Evolutionary conservation across 2,888 invertebrate genomes (phyloP), one percentile per base, ranked within the genome.

Genomic region (Pachliopta kotzebuea): DNA sequence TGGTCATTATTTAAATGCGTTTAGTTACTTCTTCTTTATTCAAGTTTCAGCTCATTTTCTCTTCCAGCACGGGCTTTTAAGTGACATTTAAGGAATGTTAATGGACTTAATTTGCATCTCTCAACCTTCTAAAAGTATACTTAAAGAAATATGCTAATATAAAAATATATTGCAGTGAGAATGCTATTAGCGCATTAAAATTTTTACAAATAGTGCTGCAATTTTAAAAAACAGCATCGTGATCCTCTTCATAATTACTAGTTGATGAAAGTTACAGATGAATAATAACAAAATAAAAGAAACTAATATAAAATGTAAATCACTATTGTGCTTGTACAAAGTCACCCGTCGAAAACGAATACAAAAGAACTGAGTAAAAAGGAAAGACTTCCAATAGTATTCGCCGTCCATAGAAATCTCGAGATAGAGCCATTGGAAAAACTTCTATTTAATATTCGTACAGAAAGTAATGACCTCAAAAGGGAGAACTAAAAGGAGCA

Each of bases 81-180:
- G 58, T 65, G 61, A 65, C 65, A 65, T 61, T 65, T 65, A 61
- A 58, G 58, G 65, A 65, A 65, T 65, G 57, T 65, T 65, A 65
- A 65, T 65, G 61, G 65, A 65, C 61, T 65, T 21, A 61, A 65
- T 65, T 65, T 65, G 65, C 65, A 65, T 65, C 65, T 61, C 54
- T 55, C 57, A 61, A 65, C 61, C 61, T 65, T 56, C 61, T 61
- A 54, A 58, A 54, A 65, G 58, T 58, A 53, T 60, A 49, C 49
- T 49, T 53, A 61, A 21, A 61, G 57, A 61, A 62, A 49, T 65
- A 65, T 65, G 61, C 65, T 65, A 65, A 65, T 61, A 62, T 62
- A 62, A 58, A 61, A 37, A 37, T 45, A 61, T 61, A 65, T 65
- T 65, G 57, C 57, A 65, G 57, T 57, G 54, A 21, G n/a, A 65